These are phyloP conservation scores for Melanotaenia maccullochi DNA, from an alignment of 2,797 vertebrate genomes.

Conservation along the genomic window DNA sequence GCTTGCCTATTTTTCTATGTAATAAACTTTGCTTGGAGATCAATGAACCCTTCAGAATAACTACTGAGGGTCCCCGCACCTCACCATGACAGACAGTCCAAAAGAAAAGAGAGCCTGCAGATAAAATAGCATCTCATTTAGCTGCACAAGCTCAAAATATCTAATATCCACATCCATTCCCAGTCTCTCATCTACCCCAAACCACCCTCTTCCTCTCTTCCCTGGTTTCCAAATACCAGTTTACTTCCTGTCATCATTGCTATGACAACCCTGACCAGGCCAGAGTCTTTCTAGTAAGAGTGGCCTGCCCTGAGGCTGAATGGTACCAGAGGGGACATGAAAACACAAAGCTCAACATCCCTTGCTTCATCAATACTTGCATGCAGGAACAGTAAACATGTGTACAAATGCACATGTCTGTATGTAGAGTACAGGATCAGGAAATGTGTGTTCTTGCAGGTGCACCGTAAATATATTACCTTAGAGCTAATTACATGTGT, in stretches of 20 bases:
- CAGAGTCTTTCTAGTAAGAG: slow-evolving; percentile 32
- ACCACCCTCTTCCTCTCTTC: slow-evolving; percentile 11
- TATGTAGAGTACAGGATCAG: neutral
- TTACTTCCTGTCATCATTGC: slow-evolving; percentile 50
- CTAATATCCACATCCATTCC: slow-evolving; percentile 43
- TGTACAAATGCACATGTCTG: neutral
- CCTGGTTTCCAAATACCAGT: slow-evolving; percentile 33
- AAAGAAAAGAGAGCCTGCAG: slow-evolving; percentile 12
- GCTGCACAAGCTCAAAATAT: slow-evolving; percentile 38
- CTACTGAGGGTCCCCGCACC: slow-evolving; percentile 12
- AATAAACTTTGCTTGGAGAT: slow-evolving; percentile 24
- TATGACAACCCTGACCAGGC: slow-evolving; percentile 62
- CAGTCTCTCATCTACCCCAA: slow-evolving; percentile 17
- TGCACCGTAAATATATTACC: neutral
- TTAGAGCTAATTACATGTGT: neutral
- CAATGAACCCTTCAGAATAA: slow-evolving; percentile 15
- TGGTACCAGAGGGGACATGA: slow-evolving; percentile 20
- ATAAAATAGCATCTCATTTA: slow-evolving; percentile 46
- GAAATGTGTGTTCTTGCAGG: neutral
- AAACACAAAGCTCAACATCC: slow-evolving; percentile 14
- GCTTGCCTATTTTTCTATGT: slow-evolving; percentile 13
- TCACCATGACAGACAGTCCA: slow-evolving; percentile 14
- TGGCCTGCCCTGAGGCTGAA: slow-evolving; percentile 24
- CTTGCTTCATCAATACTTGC: slow-evolving; percentile 11
- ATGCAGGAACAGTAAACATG: neutral